Evolutionary conservation across 2,888 invertebrate genomes (phyloP).

Genomic region (Phragmatobia fuliginosa): DNA sequence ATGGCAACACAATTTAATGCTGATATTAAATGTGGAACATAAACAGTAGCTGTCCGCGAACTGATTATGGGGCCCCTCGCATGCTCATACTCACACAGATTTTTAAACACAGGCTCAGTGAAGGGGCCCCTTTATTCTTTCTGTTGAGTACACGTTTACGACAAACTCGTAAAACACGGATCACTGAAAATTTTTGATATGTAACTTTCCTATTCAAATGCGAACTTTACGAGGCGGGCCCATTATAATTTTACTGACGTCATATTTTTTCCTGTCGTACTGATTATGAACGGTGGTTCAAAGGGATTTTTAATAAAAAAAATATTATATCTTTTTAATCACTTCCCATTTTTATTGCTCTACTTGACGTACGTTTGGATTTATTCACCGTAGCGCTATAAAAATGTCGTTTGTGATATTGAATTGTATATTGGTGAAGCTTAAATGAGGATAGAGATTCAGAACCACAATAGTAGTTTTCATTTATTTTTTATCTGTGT

Average conservation of each 20-base stretch:
- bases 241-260: constrained; percentile 85
- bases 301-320: constrained; percentile 77
- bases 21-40: constrained; percentile 60
- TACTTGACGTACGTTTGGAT: constrained; percentile 64
- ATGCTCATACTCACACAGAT: constrained; percentile 55
- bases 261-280: constrained; percentile 80
- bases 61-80: constrained; percentile 70
- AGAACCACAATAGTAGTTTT: not conserved
- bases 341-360: constrained; percentile 76
- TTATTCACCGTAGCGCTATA: constrained; percentile 68
- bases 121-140: constrained; percentile 76
- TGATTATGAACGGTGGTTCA: constrained; percentile 80
- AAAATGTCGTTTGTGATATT: constrained; percentile 55
- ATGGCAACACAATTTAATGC: constrained; percentile 24
- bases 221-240: constrained; percentile 77
- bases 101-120: constrained; percentile 74
- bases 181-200: constrained; percentile 87
- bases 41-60: constrained; percentile 62
- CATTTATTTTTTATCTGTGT: not conserved
- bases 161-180: constrained; percentile 85
- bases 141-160: constrained; percentile 85
- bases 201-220: constrained; percentile 86
- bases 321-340: constrained; percentile 83
- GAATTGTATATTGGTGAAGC: constrained; percentile 5
- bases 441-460: not conserved